Conservation (phyloP, 2,888 invertebrate species). For the Nycteola revayana region DNA sequence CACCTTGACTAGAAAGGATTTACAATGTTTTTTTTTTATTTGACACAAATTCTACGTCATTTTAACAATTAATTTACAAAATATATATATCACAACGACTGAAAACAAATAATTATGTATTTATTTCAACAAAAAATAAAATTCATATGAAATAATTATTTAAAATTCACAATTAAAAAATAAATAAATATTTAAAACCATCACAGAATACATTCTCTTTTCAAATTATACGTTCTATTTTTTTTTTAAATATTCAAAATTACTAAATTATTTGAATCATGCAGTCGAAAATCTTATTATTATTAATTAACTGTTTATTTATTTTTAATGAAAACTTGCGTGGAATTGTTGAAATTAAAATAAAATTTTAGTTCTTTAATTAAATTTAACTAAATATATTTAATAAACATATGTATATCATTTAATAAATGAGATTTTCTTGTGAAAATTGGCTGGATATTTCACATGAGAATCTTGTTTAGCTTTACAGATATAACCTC, state of each 20-base stretch:
- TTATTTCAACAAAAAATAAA: slow-evolving; percentile 10
- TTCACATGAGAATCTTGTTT: slow-evolving; percentile 50
- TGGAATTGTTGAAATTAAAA: slow-evolving; percentile 22
- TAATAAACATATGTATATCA: background rate
- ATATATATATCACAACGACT: slow-evolving; percentile 53
- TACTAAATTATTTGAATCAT: slow-evolving; percentile 35
- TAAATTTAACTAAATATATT: background rate
- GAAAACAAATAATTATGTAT: slow-evolving; percentile 39
- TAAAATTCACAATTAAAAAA: slow-evolving; percentile 1
- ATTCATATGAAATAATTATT: slow-evolving; percentile 4
- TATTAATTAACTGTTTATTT: slow-evolving; percentile 33
- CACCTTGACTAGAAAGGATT: slow-evolving; percentile 32
- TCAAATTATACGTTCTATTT: slow-evolving; percentile 19
- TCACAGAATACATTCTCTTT: slow-evolving; percentile 35
- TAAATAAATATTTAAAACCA: slow-evolving; percentile 22
- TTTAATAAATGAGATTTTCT: slow-evolving; percentile 34
- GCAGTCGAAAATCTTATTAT: slow-evolving; percentile 48
- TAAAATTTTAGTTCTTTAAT: background rate
- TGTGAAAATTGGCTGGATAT: slow-evolving; percentile 66
- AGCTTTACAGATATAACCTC: slow-evolving; percentile 1
- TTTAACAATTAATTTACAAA: slow-evolving; percentile 12
- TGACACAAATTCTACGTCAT: slow-evolving; percentile 34
- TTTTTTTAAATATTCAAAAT: slow-evolving; percentile 22
- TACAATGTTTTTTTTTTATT: slow-evolving; percentile 38
- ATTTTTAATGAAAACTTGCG: slow-evolving; percentile 30